Base-by-base conservation (phyloP, 2,113 vertebrate genomes). In the Aramus guarauna region DNA sequence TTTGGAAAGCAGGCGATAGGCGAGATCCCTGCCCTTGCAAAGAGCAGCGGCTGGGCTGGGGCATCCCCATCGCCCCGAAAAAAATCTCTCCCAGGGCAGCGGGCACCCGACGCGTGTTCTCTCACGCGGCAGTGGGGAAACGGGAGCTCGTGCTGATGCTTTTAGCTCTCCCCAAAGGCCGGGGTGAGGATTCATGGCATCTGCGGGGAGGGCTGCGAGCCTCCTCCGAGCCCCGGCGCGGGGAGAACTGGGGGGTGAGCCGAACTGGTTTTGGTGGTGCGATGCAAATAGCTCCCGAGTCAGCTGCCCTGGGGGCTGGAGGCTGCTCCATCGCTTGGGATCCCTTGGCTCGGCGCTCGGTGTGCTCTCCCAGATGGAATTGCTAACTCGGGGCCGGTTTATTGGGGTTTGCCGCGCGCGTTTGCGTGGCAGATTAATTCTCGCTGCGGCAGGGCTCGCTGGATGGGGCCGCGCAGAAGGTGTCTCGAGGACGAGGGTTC, bases 171-270 rank as follows among this genome's bases (percentile, higher is more conserved):
- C 32, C 27, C 4, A 11, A 43, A 45, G 36, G 6, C 52, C 45
- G 45, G 13, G 9, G 2, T 55, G n/a, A 41, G 69, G 69, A 71
- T 72, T 76, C 17, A 4, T 6, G 21, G 36, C 36, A 58, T n/a
- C 59, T 20, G 5, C 1, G 2, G 64, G 27, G 32, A 23, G 15
- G 18, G 20, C 62, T 29, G 41, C 9, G 36, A 53, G 19, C 36
- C 21, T 62, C 37, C 36, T 88, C 36, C 47, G 52, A 39, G 64
- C 52, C 47, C 27, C 0, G 5, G 16, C 1, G 0, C 1, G 0
- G 29, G 20, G 21, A 67, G 36, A 73, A 32, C 56, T 30, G 29
- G 29, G 29, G 41, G 21, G 50, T 9, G 29, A 73, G 48, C 39
- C 29, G 29, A 63, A 82, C 73, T 23, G 5, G 5, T 72, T 62